phyloP scores from a whole-genome alignment of 1,140 invertebrate species.

The Neodiprion pinetum region DNA sequence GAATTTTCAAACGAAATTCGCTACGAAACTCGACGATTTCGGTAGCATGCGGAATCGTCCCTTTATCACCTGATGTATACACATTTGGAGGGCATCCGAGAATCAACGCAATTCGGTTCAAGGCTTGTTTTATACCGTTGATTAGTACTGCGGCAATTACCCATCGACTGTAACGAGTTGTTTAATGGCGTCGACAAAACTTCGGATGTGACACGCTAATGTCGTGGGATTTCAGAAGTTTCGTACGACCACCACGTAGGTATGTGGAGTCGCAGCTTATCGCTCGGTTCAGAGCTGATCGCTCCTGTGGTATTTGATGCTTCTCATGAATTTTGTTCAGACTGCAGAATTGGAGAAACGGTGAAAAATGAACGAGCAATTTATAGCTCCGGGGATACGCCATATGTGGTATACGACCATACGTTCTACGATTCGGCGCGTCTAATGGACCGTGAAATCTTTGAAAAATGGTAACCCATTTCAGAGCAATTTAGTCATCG shows the following conservation, averaged over 20 bases:
- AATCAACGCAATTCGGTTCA: too few species aligned
- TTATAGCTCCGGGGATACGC: not conserved
- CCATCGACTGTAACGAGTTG: too few species aligned
- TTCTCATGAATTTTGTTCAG: not conserved
- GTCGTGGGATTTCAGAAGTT: too few species aligned
- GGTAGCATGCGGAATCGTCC: too few species aligned
- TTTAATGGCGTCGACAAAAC: too few species aligned
- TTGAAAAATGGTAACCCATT: not conserved
- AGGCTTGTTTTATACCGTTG: too few species aligned
- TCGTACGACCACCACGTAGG: too few species aligned
- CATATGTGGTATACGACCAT: not conserved
- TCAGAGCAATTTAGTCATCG: too few species aligned
- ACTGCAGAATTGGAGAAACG: not conserved
- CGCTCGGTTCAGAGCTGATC: not conserved
- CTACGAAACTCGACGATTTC: conserved; percentile 1
- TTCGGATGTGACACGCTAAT: too few species aligned
- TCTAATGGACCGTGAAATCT: conserved; percentile 2
- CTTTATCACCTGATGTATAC: too few species aligned
- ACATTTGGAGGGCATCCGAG: too few species aligned
- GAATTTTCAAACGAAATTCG: conserved; percentile 1
- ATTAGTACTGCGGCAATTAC: too few species aligned
- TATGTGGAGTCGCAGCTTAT: not conserved
- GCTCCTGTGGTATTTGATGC: not conserved
- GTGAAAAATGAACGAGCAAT: not conserved
- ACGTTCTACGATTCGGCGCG: not conserved